A percentile compares a stretch with the other conserved stretches of the same genome.
These are phyloP conservation scores for Drosophila nigritarsus DNA, from an alignment of 2,888 invertebrate genomes.

Conservation along the genomic window DNA sequence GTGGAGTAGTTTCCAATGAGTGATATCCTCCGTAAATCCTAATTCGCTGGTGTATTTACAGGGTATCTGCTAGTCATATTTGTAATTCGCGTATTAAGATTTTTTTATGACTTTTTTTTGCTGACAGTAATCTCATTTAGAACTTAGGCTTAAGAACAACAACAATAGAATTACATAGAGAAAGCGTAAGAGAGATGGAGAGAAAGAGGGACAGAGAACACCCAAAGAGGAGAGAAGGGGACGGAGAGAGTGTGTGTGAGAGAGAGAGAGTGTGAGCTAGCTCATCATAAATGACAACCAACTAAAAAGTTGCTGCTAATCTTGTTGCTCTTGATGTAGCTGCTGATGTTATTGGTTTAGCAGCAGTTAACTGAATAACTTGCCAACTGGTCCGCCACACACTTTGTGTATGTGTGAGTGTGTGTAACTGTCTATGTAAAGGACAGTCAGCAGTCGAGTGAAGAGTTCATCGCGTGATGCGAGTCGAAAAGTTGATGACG, in stretches of 20 bases:
- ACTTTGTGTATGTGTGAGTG: not conserved
- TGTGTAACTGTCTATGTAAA: conserved; percentile 24
- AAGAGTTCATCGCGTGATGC: conserved; percentile 68
- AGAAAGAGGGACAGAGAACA: not conserved
- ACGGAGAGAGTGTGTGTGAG: not conserved
- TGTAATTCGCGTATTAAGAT: not conserved
- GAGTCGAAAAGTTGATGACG: conserved; percentile 65
- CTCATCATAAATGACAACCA: not conserved
- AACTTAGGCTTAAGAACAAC: conserved; percentile 30
- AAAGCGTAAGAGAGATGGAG: not conserved
- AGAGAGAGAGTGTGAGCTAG: not conserved
- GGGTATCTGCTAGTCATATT: conserved; percentile 12
- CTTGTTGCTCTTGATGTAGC: conserved; percentile 18
- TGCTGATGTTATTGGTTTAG: conserved; percentile 6
- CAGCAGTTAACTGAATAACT: conserved; percentile 1
- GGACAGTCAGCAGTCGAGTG: conserved; percentile 49
- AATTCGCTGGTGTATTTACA: not conserved
- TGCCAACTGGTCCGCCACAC: not conserved
- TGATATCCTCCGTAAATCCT: no score
- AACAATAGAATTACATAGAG: not conserved
- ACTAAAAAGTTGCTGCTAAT: not conserved
- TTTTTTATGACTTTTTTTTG: conserved; percentile 3
- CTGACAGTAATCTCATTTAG: conserved; percentile 29
- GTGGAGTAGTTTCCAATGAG: not conserved
- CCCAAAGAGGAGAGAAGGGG: not conserved